Evolutionary conservation across 2,888 invertebrate genomes (phyloP), one percentile per base, ranked within the genome.

Genomic region (Brachyopa scutellaris): DNA sequence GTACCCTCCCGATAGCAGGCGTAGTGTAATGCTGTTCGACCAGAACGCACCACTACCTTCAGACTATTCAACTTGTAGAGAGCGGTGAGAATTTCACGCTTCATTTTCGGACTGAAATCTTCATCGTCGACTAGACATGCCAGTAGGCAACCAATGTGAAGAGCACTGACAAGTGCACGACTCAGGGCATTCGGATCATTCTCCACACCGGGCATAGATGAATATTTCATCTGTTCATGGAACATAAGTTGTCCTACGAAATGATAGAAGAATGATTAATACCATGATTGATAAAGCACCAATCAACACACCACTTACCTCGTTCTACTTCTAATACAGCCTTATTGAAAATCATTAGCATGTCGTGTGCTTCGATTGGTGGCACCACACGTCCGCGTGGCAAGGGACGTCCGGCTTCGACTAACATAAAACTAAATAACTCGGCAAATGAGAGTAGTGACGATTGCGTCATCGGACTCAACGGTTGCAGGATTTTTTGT

Each of bases 371-470:
- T 59, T 95, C 94, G 19, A 97, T 95, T 0, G 95, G 94, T 42
- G 95, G 97, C 76, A 95, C 95, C 82, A 94, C 93, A 67, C 95
- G 93, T 47, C 95, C 94, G 86, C 94, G 91, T 9, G 92, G 92
- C 74, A 93, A 92, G 78, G 94, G 94, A 49, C 95, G 92, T 23
- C 95, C 95, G 61, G 95, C 93, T 90, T 97, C 97, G 23, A 96
- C 95, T 90, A 97, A 94, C 97, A 99, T 97, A 90, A 97, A 98
- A 74, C 95, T 95, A 90, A 97, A 97, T 29, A 99, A 93, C 91
- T 99, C 99, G 1, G 97, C 97, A 91, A 99, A 99, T 86, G 97
- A 97, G 88, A 97, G 94, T 82, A 99, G 93, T 84, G 97, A 97
- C 88, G 97, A 97, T 90, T 98, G 97, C 8, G 98, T 98, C 94